Percentiles rank a stretch among this genome's conserved stretches.
Conservation (phyloP, 2,888 invertebrate species). For the Notocelia uddmanniana region DNA sequence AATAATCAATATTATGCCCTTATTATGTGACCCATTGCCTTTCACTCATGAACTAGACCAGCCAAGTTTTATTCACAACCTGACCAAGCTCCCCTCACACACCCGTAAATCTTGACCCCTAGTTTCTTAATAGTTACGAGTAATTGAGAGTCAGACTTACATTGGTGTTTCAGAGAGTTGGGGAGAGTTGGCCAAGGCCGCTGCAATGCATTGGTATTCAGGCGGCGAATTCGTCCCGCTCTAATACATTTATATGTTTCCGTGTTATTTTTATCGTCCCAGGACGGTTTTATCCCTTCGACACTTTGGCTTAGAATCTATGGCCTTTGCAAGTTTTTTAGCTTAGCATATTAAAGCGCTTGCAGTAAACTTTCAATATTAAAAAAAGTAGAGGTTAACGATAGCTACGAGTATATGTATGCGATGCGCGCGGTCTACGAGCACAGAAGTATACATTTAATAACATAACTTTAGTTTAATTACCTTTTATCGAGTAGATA, state of each 20-base stretch:
- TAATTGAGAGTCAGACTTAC: not conserved
- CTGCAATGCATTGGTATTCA: slow-evolving; percentile 8
- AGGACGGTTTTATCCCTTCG: not conserved
- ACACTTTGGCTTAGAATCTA: not conserved
- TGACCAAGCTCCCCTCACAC: not conserved
- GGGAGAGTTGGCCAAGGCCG: not conserved
- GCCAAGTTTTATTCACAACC: not conserved
- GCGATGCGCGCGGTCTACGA: too few relatives aligned
- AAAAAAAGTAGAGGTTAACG: too few relatives aligned
- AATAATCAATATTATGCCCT: too few relatives aligned
- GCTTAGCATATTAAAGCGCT: too few relatives aligned
- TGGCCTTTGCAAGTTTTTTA: not conserved
- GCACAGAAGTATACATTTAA: too few relatives aligned
- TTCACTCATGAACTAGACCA: not conserved
- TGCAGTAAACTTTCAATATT: too few relatives aligned
- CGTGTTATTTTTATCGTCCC: not conserved
- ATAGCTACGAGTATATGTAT: too few relatives aligned
- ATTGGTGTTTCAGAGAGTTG: not conserved
- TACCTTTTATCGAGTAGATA: too few relatives aligned
- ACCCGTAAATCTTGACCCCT: not conserved
- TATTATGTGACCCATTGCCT: not conserved
- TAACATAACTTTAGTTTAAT: too few relatives aligned
- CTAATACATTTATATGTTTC: slow-evolving; percentile 1
- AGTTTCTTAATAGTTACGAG: not conserved
- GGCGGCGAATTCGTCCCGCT: not conserved